Base-by-base conservation (phyloP, 2,797 vertebrate species). In the Meriones psammophilus region DNA sequence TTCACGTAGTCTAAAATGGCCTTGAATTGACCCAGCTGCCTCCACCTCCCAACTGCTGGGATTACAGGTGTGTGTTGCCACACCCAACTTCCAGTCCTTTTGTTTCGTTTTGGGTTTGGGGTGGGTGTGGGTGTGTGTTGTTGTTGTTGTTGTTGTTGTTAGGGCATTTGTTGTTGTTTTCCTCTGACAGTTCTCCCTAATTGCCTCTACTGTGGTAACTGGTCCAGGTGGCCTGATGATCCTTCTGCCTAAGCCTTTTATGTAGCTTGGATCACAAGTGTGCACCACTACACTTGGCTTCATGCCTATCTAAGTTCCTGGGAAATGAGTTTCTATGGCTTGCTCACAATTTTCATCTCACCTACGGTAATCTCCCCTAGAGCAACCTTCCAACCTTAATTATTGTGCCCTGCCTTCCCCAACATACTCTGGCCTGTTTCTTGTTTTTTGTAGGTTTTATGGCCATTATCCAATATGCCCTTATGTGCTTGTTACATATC, bases 341-440 rank as follows among this genome's bases (percentile, higher is more conserved):
- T 77, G 56, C 36, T 54, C 91, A 39, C 77, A 69, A 81, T 5
- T 86, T 94, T 24, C 68, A 28, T 80, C 42, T 96, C 24, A 77
- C 30, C 68, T 74, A 56, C 73, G 68, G 8, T 71, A 36, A n/a
- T 78, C 36, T 36, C 24, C 28, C 39, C 17, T 26, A 33, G 10
- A 89, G 33, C 50, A 8, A 26, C 28, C 56, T 89, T 69, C 30
- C 66, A 20, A 39, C 79, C 85, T 80, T 46, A 81, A 42, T 74
- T 71, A 39, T 62, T 80, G 54, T 62, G 20, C 66, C 36, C 30
- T 81, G 36, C 66, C 46, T 74, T 74, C 42, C 58, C 20, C 62
- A 79, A 5, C 26, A 78, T 58, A 18, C 22, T 73, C 54, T 64
- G 64, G 24, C 77, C 33, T 66, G 36, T 90, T 76, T 58, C 39